phyloP scores from a whole-genome alignment of 2,113 vertebrate genomes.

The Anolis carolinensis region DNA sequence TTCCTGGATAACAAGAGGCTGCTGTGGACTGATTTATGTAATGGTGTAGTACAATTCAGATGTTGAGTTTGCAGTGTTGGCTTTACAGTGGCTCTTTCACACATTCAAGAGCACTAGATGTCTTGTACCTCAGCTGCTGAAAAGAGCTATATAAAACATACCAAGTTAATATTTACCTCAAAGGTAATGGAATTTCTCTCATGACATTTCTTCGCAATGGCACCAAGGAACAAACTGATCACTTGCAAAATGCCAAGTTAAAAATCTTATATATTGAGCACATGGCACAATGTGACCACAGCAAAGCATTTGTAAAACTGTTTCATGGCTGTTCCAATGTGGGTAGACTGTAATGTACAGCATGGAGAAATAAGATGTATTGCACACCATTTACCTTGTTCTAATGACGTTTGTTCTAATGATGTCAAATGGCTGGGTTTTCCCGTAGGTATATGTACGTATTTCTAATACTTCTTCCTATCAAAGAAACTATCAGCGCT shows the following conservation, averaged over 20 bases:
- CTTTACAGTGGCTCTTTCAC: background rate
- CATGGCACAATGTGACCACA: fast-evolving
- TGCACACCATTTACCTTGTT: no score
- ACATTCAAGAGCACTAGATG: no score
- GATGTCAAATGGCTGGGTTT: background rate
- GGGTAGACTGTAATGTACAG: background rate
- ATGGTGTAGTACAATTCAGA: background rate
- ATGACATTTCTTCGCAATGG: background rate
- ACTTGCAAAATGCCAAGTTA: background rate
- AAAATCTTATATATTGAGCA: background rate
- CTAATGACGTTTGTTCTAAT: fast-evolving
- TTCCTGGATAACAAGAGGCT: background rate
- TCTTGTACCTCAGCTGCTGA: no score
- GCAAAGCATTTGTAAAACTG: fast-evolving
- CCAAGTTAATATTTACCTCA: background rate
- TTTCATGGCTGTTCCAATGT: background rate
- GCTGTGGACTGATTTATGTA: background rate
- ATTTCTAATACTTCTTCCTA: background rate
- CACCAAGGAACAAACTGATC: background rate
- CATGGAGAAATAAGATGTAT: background rate
- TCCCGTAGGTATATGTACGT: background rate
- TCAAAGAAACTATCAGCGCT: fast-evolving
- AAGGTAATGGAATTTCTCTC: background rate
- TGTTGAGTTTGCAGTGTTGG: background rate
- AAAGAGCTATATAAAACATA: background rate